Percentiles rank a stretch among this genome's conserved stretches.
phyloP scores from a whole-genome alignment of 2,113 vertebrate species.

The Potamarius usumacintae region DNA sequence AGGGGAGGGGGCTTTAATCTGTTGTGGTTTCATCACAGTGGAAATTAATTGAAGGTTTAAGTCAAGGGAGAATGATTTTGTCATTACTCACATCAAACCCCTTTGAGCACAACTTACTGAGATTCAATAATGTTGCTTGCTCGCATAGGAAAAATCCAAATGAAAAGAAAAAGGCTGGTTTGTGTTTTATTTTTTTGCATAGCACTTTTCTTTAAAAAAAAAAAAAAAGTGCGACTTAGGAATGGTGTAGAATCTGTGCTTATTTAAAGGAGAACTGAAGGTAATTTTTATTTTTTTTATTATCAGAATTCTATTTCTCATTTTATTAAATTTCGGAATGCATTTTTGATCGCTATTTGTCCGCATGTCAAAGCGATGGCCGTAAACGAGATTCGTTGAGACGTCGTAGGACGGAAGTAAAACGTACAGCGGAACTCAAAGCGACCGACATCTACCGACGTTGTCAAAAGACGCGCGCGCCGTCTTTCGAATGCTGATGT shows the following conservation, averaged over 20 bases:
- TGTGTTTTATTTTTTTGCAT: not conserved
- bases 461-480: no score
- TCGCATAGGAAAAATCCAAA: constrained; percentile 74
- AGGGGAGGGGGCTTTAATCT: constrained; percentile 20
- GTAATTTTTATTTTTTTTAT: no score
- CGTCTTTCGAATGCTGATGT: no score
- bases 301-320: no score
- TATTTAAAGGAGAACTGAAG: no score
- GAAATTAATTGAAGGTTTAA: constrained; percentile 88
- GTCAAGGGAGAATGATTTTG: constrained; percentile 76
- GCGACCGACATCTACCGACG: no score
- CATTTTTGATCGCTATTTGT: no score
- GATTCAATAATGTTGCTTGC: constrained; percentile 84
- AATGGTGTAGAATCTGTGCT: not conserved
- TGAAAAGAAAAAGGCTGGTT: not conserved
- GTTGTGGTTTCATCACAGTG: constrained; percentile 56
- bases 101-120: constrained; percentile 81
- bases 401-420: no score
- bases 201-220: not conserved
- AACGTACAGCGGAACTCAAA: no score
- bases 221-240: not conserved
- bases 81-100: constrained; percentile 80
- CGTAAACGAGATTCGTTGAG: no score
- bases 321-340: no score
- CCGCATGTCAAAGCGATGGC: no score